These are phyloP conservation scores for Opisthocomus hoazin DNA, from an alignment of 2,113 vertebrate species.

Conservation along the genomic window DNA sequence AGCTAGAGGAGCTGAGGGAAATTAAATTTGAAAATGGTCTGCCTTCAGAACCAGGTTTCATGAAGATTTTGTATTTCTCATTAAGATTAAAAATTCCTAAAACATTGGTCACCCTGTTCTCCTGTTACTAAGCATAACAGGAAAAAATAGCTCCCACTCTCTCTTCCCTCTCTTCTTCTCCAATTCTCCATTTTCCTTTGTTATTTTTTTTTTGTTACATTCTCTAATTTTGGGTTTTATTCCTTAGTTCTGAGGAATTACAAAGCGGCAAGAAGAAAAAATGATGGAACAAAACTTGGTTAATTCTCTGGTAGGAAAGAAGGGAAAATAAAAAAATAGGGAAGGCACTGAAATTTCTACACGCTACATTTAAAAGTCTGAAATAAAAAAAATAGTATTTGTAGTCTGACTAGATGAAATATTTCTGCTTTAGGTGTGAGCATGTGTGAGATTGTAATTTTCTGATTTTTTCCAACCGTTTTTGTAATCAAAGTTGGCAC, in stretches of 20 bases:
- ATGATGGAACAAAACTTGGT: neutral
- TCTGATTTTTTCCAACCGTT: neutral
- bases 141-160: neutral
- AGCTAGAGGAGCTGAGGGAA: neutral
- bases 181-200: neutral
- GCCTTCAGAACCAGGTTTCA: neutral
- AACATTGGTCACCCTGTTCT: accelerated
- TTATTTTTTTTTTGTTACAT: neutral
- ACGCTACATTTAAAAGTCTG: neutral
- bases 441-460: neutral
- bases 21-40: neutral
- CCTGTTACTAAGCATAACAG: neutral
- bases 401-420: neutral
- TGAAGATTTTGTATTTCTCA: neutral
- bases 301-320: neutral
- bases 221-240: neutral
- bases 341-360: neutral
- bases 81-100: neutral
- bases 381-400: neutral
- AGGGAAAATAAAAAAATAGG: neutral
- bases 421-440: neutral
- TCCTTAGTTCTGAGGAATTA: neutral
- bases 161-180: neutral
- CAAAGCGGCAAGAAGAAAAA: neutral
- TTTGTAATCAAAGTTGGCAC: neutral